Evolutionary conservation across 2,888 invertebrate genomes (phyloP), one percentile per base, ranked within the genome.

Genomic region (Graphium colonna): DNA sequence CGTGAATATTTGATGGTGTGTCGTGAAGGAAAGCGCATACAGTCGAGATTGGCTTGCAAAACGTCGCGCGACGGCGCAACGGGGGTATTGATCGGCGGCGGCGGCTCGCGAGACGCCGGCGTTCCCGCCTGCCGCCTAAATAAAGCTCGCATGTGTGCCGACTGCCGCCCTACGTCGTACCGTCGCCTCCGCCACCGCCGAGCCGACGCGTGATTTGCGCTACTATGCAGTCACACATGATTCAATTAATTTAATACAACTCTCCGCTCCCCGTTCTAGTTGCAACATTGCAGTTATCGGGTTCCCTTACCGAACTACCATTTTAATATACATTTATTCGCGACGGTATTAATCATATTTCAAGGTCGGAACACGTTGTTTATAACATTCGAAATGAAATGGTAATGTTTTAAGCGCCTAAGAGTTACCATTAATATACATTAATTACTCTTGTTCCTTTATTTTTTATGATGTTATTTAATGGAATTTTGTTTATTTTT

Each of bases 71-170:
- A 73, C 87, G 88, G 88, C 89, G 88, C 88, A 82, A 74, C 69
- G 82, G 65, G 83, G 79, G 85, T 89, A 89, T 89, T 88, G 89
- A 89, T 89, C 88, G 87, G 77, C 87, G 87, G 77, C 77, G 79
- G 74, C 73, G 76, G 74, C 77, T 73, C 77, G 82, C 79, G 79
- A 86, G 87, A 85, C 85, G 85, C 84, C 82, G 86, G 82, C 86
- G 86, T 83, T 79, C 75, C 75, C 75, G 74, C 75, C 77, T 68
- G 82, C 84, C 84, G 84, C 87, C 86, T 88, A 89, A 88, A 88
- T 87, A 86, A 87, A 87, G 84, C 86, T 84, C 70, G 82, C 83
- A 83, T 88, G 86, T 86, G 83, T 81, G 80, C 73, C 73, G 66
- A 83, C 84, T 82, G 80, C 76, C 80, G 77, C 58, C 62, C 60